Evolutionary conservation across 2,797 vertebrate species (phyloP).

Genomic region (Danio jaintianensis): DNA sequence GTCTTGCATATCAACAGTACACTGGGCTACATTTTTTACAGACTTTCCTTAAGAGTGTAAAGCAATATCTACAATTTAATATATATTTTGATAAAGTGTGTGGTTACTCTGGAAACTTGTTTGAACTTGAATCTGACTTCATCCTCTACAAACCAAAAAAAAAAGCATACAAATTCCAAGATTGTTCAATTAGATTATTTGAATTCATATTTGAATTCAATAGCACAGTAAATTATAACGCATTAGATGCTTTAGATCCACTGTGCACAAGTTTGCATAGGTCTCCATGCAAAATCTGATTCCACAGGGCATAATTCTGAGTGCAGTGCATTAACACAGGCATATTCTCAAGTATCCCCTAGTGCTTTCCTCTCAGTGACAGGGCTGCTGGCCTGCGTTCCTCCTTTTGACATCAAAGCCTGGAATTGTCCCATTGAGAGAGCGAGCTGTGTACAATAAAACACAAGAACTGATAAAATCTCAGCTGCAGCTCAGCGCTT

Average conservation of each 20-base stretch:
- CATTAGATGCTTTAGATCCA: not conserved
- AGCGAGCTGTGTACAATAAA: slow-evolving; percentile 18
- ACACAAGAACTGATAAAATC: slow-evolving; percentile 44
- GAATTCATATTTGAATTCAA: too few relatives aligned
- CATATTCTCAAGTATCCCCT: slow-evolving; percentile 28
- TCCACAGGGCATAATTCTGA: not conserved
- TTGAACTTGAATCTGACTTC: too few relatives aligned
- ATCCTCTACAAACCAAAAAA: too few relatives aligned
- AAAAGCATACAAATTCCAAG: too few relatives aligned
- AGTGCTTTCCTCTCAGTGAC: slow-evolving; percentile 31
- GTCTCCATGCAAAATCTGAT: not conserved
- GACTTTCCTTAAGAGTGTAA: too few relatives aligned
- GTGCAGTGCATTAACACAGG: not conserved
- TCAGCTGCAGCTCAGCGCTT: slow-evolving; percentile 45
- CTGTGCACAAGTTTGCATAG: not conserved
- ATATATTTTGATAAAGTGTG: too few relatives aligned
- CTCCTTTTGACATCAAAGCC: slow-evolving; percentile 34
- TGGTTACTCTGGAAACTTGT: too few relatives aligned
- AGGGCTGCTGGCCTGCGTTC: slow-evolving; percentile 5
- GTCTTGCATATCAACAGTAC: too few relatives aligned
- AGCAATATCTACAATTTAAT: too few relatives aligned
- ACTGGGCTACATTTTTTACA: too few relatives aligned
- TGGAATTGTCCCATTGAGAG: slow-evolving; percentile 38
- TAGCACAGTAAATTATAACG: too few relatives aligned
- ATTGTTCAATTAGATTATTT: too few relatives aligned